Evolutionary conservation across 2,888 invertebrate genomes (phyloP).

Genomic region (Acronicta psi): DNA sequence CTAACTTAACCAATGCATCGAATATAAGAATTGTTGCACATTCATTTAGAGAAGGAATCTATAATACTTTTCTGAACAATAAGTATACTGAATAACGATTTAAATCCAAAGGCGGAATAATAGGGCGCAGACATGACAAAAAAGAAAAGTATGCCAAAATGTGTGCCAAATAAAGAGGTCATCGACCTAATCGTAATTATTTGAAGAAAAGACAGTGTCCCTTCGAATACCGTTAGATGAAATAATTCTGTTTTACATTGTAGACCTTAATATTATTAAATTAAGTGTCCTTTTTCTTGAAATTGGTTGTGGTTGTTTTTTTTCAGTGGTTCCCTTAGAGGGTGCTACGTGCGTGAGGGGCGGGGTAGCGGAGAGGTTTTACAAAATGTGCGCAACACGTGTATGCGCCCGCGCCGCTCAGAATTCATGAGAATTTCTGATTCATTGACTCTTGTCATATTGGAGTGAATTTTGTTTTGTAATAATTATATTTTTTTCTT

Average conservation of each 20-base stretch:
- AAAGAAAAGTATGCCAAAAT: constrained; percentile 32
- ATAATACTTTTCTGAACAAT: too few relatives aligned
- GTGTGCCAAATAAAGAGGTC: constrained; percentile 63
- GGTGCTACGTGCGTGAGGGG: constrained; percentile 60
- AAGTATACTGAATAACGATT: too few relatives aligned
- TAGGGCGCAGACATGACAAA: constrained; percentile 1
- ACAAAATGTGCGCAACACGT: constrained; percentile 83
- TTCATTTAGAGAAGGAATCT: too few relatives aligned
- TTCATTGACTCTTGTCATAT: constrained; percentile 78
- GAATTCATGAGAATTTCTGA: constrained; percentile 85
- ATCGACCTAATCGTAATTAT: constrained; percentile 64
- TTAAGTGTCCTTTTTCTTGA: constrained; percentile 66
- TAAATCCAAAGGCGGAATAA: not conserved
- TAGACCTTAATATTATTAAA: constrained; percentile 45
- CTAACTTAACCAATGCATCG: too few relatives aligned
- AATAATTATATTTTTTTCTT: constrained; percentile 55
- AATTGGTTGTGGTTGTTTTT: constrained; percentile 66
- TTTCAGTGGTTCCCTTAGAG: constrained; percentile 81
- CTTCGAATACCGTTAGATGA: constrained; percentile 56
- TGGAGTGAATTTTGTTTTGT: constrained; percentile 59
- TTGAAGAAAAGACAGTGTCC: constrained; percentile 64
- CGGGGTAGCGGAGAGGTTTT: constrained; percentile 66
- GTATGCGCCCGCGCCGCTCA: constrained; percentile 68
- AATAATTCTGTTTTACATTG: constrained; percentile 15
- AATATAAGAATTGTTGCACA: too few relatives aligned